Conservation (phyloP, 1,140 invertebrate species). For the Anthonomus grandis region DNA sequence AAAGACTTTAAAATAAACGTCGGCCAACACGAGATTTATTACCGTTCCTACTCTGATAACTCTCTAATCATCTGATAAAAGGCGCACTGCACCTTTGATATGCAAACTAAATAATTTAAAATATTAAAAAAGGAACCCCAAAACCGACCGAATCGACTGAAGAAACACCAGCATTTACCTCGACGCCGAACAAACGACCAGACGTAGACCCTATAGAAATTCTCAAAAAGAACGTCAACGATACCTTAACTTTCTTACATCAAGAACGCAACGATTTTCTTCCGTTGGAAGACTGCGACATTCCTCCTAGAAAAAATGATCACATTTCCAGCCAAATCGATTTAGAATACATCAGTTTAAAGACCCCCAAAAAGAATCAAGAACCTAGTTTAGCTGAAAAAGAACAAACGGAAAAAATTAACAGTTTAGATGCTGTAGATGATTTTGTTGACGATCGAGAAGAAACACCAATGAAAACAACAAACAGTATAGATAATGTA, state of each 20-base stretch:
- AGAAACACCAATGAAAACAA: not conserved
- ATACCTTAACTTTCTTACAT: slow-evolving; percentile 46
- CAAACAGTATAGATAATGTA: no score
- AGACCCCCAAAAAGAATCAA: slow-evolving; percentile 27
- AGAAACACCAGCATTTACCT: slow-evolving; percentile 23
- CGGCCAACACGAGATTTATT: no score
- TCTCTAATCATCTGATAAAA: no score
- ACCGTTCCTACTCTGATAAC: no score
- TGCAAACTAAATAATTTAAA: no score
- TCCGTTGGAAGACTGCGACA: slow-evolving; percentile 45
- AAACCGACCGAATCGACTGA: slow-evolving; percentile 13
- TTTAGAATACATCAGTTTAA: slow-evolving; percentile 36
- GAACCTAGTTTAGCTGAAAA: not conserved
- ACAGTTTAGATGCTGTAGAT: not conserved
- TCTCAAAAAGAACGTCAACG: slow-evolving; percentile 43
- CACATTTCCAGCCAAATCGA: slow-evolving; percentile 43
- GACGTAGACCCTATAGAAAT: slow-evolving; percentile 35
- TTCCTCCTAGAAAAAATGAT: slow-evolving; percentile 46
- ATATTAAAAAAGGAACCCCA: slow-evolving; percentile 35
- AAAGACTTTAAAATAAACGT: no score
- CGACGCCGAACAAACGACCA: slow-evolving; percentile 27
- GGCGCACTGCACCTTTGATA: no score
- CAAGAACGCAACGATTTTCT: slow-evolving; percentile 48
- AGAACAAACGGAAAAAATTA: not conserved
- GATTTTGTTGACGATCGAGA: not conserved